Base-by-base conservation (phyloP, 1,140 invertebrate genomes). In the Drosophila ohnishii region DNA sequence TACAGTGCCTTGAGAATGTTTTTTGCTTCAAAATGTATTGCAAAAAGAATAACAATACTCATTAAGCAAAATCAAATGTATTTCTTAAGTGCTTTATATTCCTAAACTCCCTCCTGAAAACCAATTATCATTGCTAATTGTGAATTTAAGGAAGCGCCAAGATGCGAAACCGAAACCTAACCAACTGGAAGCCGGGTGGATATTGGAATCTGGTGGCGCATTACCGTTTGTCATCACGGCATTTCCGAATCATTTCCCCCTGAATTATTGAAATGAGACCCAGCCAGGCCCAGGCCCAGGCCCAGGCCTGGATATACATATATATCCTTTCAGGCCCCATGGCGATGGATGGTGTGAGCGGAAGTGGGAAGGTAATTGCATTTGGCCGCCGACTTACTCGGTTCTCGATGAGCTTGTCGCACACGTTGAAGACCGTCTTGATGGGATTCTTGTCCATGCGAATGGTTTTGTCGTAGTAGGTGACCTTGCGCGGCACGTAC, bases 361-460 rank as follows among this genome's bases (percentile, higher is more conserved):
- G 59, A 78, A 60, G 39, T 62, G 56, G 35, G 9, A 30, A 53
- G 32, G 56, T 80, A 77, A 85, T 85, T 85, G 77, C 67, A 85
- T 85, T 80, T 80, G 28, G 48, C 42, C 22, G 19, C 42, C 35
- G 56, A 45, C 94, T 94, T 91, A 95, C 96, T 80, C 95, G 92
- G 80, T 95, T 93, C 8, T 95, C 94, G 73, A 97, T 98, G 8
- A 99, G 93, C 90, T 96, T 94, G 85, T 97, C 97, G 92, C 98
- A 99, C 40, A 99, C 97, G 90, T 96, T 97, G 30, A 98, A 93
- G 14, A 98, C 98, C 0, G 97, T 98, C 78, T 96, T 95, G 66
- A 99, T 99, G 1, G 98, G 98, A 93, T 99, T 99, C 44, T 96
- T 94, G 91, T 98, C 97, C 96, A 99, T 99, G 50, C 95, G 92